Base-by-base conservation (phyloP, 1,140 invertebrate species). In the silkworm (Bombyx mori) region DNA sequence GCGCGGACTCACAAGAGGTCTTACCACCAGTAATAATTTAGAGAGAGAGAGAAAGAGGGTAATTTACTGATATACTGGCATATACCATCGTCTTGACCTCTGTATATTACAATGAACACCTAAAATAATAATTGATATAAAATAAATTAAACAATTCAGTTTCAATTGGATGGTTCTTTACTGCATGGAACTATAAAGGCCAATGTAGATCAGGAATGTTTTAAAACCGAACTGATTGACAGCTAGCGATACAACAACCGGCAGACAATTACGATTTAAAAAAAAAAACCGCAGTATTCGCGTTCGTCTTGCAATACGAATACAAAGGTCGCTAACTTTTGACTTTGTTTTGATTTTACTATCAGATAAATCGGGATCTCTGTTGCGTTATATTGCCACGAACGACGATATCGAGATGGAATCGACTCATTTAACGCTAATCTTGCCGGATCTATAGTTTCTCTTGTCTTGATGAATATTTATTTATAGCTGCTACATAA, bases 221-320 rank as follows among this genome's bases (percentile, higher is more conserved):
- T 68, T 69, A 82, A 77, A 82, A 73, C 12, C 72, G 67, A 73
- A 68, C 75, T 86, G 82, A 86, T 82, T 82, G 82, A 86, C 81
- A 86, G 81, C 47, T 63, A 62, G 69, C 65, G 65, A 68, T 57
- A 71, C 73, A 80, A 80, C 75, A 75, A 75, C 66, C 68, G 68
- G 69, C 77, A 78, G 84, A 80, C 81, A 80, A 82, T 81, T 76
- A 69, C 64, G 63, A 65, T 73, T 71, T 64, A 71, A 66, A 62
- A 73, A 62, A 73, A 35, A 82, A 82, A 77, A 83, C 82, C 77
- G 68, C 78, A 67, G 68, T 86, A 83, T 73, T 69, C 72, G 69
- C 50, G 54, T 44, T 51, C 54, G 60, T 80, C 69, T 67, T 66
- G 75, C 75, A 79, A 82, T 67, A 66, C 71, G 73, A 76, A 78